Conservation (phyloP, 37 sponge, comb jelly and placozoan species). For the Crambe crambe region DNA sequence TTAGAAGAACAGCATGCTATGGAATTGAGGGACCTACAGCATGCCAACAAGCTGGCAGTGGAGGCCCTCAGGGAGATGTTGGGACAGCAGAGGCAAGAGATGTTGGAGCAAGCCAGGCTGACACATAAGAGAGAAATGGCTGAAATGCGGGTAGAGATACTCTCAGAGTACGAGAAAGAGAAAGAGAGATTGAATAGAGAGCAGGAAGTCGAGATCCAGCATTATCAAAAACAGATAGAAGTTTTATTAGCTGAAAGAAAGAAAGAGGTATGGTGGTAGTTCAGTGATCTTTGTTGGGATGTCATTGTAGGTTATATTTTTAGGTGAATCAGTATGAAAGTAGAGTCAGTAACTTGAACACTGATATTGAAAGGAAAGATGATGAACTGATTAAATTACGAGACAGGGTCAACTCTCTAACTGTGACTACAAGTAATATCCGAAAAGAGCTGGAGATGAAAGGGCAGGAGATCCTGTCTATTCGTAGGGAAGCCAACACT, state of each 20-base stretch:
- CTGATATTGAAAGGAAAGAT: conserved; percentile 22
- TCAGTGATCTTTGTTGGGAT: no score
- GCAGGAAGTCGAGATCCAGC: conserved; percentile 12
- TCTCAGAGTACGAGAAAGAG: conserved; percentile 1
- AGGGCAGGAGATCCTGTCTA: conserved; percentile 39
- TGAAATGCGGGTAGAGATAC: background rate
- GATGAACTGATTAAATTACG: conserved; percentile 14
- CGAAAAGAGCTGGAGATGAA: conserved; percentile 53
- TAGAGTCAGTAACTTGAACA: background rate
- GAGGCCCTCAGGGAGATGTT: conserved; percentile 56
- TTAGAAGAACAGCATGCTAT: conserved; percentile 19
- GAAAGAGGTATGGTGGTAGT: conserved; percentile 12
- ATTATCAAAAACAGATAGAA: background rate
- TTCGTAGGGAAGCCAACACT: conserved; percentile 50
- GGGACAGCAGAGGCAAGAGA: conserved; percentile 22
- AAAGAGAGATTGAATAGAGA: conserved; percentile 5
- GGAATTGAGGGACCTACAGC: conserved; percentile 37
- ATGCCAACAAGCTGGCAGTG: conserved; percentile 66
- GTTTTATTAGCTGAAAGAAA: conserved; percentile 1
- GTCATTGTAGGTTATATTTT: background rate
- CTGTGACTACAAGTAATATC: conserved; percentile 12
- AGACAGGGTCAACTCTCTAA: conserved; percentile 25
- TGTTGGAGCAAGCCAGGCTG: background rate
- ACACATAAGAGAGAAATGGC: conserved; percentile 24
- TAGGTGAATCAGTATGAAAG: background rate